Percentiles rank a stretch among this genome's conserved stretches.
Conservation (phyloP, 2,113 vertebrate genomes). For the Sclerurus mexicanus region DNA sequence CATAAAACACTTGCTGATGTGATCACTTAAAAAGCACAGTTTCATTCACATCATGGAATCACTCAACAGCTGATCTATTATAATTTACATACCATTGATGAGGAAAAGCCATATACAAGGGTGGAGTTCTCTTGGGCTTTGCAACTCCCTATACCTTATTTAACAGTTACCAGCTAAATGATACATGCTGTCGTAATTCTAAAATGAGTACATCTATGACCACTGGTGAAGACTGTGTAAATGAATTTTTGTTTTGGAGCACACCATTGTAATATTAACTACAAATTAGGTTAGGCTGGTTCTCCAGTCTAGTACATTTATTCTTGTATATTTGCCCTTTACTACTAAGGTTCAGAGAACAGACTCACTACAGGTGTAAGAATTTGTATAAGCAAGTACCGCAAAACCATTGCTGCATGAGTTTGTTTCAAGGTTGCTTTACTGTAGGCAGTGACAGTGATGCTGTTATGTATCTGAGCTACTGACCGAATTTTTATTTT, state of each 20-base stretch:
- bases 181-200: not conserved
- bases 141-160: not conserved
- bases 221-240: not conserved
- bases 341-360: not conserved
- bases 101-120: not conserved
- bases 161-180: not conserved
- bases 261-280: not conserved
- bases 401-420: rapidly evolving
- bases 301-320: not conserved
- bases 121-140: not conserved
- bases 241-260: not conserved
- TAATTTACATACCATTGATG: not conserved
- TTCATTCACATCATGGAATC: not conserved
- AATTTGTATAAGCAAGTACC: not conserved
- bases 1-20: not conserved
- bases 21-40: not conserved
- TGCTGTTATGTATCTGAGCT: not conserved
- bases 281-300: not conserved
- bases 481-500: not conserved
- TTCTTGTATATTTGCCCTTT: not conserved
- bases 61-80: not conserved
- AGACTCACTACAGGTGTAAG: not conserved
- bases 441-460: not conserved
- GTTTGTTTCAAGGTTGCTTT: not conserved
- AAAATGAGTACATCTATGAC: not conserved